Evolutionary conservation across 2,113 vertebrate genomes (phyloP), one percentile per base, ranked within the genome.

Genomic region (Sapayoa aenigma): DNA sequence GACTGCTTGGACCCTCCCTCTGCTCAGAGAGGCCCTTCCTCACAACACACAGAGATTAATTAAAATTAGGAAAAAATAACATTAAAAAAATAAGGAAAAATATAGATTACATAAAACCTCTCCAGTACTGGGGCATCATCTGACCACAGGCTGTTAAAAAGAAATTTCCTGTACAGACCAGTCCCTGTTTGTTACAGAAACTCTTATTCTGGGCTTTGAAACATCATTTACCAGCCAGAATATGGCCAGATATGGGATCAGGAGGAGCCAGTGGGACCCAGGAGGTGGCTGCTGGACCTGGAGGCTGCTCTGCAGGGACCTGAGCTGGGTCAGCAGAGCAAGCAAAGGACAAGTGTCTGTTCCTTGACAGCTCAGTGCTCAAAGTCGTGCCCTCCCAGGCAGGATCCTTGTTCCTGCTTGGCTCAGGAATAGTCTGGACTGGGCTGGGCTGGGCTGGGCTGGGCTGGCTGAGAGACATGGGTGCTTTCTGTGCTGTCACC

Each of bases 251-350:
- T 15, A 7, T 2, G 27, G 50, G 73, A 35, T 8, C 12, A 28
- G 74, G 67, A 50, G 41, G 30, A 23, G 46, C 15, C 0, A 0
- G 20, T n/a, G 2, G 1, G 59, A 33, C 63, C 42, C 82, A 27
- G 63, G 65, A 47, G 68, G 76, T 0, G 1, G 62, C 5, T 44
- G 31, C 82, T 17, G 24, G 20, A n/a, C 35, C 25, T 3, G 1
- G 59, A 60, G 66, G 62, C 41, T 0, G 5, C 27, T 5, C 9
- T 0, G 3, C 0, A 0, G 28, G 42, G 33, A 44, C 37, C 55
- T 22, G 44, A 50, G 24, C 25, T 0, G 4, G 65, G 44, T 41
- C 67, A 53, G 49, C 60, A 55, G 75, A 68, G 30, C 39, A 27
- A 53, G 25, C 11, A 20, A 23, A 28, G 47, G 56, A 49, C 22